Base-by-base conservation (phyloP, 1,140 invertebrate species). In the Heliconius hermathena region DNA sequence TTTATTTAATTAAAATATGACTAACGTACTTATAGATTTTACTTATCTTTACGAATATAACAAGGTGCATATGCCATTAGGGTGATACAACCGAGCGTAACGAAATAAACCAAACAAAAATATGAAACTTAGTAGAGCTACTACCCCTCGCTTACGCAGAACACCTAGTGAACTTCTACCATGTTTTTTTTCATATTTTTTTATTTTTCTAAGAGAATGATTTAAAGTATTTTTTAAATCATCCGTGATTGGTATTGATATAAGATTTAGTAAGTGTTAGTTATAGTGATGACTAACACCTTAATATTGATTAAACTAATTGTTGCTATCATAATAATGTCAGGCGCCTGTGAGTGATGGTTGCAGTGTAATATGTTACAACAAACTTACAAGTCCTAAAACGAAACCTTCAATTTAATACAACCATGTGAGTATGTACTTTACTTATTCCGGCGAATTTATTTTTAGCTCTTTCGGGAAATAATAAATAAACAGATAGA, bases 41-140 rank as follows among this genome's bases (percentile, higher is more conserved):
- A 29, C 18, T 52, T 20, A 52, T 66, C 60, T 66, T 5, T 66
- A 70, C 71, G 41, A 77, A 29, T 49, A n/a, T 26, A 57, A 8
- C 38, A 60, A 75, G 70, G 71, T 70, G 71, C 49, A 73, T 38
- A 38, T 73, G 74, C 74, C 70, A 77, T 29, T 76, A 72, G 80
- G 79, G 85, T 84, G 84, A 81, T 49, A 80, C n/a, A 74, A 60
- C 82, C 71, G 82, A 80, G 75, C 84, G 81, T 71, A 82, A 84
- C 85, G 29, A 73, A 72, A n/a, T n/a, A 78, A 82, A 80, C 83
- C 74, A 81, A 79, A 80, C 71, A 70, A 78, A 82, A 81, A 60
- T 57, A 73, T 82, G 78, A 78, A 83, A 81, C 71, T 81, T 74
- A 78, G 33, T 78, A 85, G 82, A 82, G 22, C 72, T 66, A 26